Evolutionary conservation across 2,797 vertebrate species (phyloP).

Genomic region (Enteromius trimaculatus): DNA sequence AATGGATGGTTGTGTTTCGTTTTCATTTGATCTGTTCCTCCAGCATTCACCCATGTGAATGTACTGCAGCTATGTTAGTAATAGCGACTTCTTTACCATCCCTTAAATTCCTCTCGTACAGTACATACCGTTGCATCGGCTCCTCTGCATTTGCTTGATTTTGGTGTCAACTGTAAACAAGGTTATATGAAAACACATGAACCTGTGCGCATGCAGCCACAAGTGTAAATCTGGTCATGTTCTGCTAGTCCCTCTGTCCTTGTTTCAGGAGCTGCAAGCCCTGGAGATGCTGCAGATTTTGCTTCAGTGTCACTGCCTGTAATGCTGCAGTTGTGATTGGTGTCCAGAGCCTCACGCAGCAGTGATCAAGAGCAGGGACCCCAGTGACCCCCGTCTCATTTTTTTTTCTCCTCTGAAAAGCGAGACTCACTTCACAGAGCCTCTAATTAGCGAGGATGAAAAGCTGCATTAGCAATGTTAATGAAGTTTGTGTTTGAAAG

Average conservation of each 20-base stretch:
- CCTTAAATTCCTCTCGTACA: not conserved
- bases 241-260: not conserved
- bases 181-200: constrained; percentile 28
- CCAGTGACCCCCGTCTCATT: constrained; percentile 31
- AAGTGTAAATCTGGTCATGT: constrained; percentile 3
- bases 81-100: not conserved
- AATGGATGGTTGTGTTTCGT: not conserved
- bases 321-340: constrained; percentile 5
- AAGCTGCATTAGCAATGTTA: constrained; percentile 66
- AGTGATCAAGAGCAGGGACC: constrained; percentile 50
- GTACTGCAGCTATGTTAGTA: not conserved
- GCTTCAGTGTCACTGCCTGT: constrained; percentile 2
- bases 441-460: constrained; percentile 66
- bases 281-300: constrained; percentile 21
- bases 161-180: not conserved
- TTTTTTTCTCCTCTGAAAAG: constrained; percentile 60
- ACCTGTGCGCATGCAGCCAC: constrained; percentile 5
- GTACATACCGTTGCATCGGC: not conserved
- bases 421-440: constrained; percentile 60
- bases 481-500: constrained; percentile 61
- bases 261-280: constrained; percentile 1
- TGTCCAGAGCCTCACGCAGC: not conserved
- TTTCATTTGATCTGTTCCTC: not conserved
- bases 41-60: not conserved
- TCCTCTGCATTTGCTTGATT: constrained; percentile 8